Percentiles rank a stretch among this genome's conserved stretches.
phyloP scores from a whole-genome alignment of 2,888 invertebrate species.

The Drosophila gaucha region DNA sequence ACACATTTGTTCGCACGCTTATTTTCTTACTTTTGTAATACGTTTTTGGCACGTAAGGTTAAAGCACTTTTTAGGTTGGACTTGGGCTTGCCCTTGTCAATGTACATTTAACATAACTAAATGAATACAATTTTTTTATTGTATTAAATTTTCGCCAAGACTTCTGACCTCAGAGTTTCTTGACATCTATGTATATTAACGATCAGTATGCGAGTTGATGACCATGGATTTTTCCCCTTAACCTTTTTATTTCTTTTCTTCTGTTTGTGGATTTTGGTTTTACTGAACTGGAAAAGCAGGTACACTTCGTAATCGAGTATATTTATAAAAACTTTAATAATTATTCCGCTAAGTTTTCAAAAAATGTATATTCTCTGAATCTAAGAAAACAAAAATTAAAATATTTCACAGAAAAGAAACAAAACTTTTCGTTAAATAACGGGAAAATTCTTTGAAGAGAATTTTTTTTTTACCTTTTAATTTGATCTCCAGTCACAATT shows the following conservation, averaged over 20 bases:
- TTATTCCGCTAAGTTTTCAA: no score
- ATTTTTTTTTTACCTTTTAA: no score
- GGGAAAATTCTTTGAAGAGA: no score
- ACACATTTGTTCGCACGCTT: not conserved
- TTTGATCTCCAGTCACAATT: no score
- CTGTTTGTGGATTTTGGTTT: no score
- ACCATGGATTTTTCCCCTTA: conserved; percentile 6
- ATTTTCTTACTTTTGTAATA: conserved; percentile 33
- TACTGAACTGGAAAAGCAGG: not conserved
- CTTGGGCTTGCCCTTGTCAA: conserved; percentile 58
- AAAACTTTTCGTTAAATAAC: no score
- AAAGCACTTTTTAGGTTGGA: conserved; percentile 62
- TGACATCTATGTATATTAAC: conserved; percentile 8
- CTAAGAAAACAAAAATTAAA: no score
- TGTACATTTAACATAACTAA: conserved; percentile 11
- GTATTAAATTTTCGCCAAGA: conserved; percentile 17
- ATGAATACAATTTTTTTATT: conserved; percentile 2
- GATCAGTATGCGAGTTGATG: conserved; percentile 1
- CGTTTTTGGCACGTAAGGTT: conserved; percentile 65
- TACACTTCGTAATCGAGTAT: not conserved
- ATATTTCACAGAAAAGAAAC: no score
- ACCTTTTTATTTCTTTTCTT: not conserved
- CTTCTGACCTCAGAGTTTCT: conserved; percentile 24
- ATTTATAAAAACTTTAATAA: no score
- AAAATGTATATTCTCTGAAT: no score